A percentile compares a stretch with the other conserved stretches of the same genome.
Evolutionary conservation across 2,797 vertebrate species (phyloP).

Genomic region (Eleutherodactylus coqui): DNA sequence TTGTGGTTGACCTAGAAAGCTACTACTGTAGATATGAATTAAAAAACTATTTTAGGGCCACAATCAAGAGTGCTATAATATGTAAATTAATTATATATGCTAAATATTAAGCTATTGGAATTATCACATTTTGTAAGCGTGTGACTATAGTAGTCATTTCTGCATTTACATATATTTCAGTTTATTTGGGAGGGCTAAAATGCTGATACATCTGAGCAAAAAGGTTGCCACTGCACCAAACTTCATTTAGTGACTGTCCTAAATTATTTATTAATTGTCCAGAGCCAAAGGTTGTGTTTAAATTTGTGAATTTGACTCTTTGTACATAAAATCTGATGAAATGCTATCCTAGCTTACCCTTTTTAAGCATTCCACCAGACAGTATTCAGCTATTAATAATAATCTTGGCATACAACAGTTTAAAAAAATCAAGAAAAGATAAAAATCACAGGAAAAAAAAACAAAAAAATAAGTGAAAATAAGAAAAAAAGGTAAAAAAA

Average conservation of each 20-base stretch:
- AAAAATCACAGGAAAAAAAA: constrained; percentile 27
- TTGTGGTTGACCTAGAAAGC: constrained; percentile 92
- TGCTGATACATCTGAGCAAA: constrained; percentile 73
- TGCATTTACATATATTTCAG: constrained; percentile 79
- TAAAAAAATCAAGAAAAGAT: constrained; percentile 55
- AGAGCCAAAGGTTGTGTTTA: constrained; percentile 91
- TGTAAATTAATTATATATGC: constrained; percentile 91
- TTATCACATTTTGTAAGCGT: constrained; percentile 89
- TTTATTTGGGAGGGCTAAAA: constrained; percentile 74
- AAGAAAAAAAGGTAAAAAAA: constrained; percentile 54
- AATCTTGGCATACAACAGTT: constrained; percentile 75
- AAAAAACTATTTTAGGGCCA: constrained; percentile 86
- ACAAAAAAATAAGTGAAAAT: constrained; percentile 31
- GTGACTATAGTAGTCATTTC: constrained; percentile 85
- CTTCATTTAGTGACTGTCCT: constrained; percentile 78
- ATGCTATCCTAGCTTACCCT: constrained; percentile 78
- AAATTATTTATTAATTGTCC: constrained; percentile 82
- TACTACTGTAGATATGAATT: constrained; percentile 82
- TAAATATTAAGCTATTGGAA: constrained; percentile 85
- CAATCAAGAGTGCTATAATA: constrained; percentile 86
- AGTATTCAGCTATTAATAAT: constrained; percentile 84
- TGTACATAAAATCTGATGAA: constrained; percentile 79
- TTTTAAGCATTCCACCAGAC: constrained; percentile 81
- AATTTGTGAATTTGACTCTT: constrained; percentile 72
- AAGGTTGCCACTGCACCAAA: constrained; percentile 80